These are phyloP conservation scores for Heptranchias perlo DNA, from an alignment of 2,113 vertebrate genomes.

Conservation along the genomic window DNA sequence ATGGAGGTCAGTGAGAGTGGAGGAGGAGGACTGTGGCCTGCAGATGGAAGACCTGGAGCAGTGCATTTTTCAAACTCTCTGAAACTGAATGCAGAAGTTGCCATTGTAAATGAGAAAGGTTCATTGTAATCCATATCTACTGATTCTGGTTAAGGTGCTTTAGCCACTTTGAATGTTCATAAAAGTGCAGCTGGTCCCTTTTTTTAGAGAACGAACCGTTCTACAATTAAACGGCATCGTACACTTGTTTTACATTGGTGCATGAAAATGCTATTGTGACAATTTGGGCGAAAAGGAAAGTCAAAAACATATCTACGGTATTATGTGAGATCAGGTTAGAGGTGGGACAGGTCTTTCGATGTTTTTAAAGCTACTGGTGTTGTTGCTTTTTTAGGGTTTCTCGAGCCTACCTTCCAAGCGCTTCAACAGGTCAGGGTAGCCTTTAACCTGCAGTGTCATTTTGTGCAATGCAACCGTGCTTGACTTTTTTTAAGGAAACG, in stretches of 20 bases:
- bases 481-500: not conserved
- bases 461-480: not conserved
- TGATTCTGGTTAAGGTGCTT: not conserved
- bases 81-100: not conserved
- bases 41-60: not conserved
- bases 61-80: not conserved
- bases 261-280: conserved; percentile 24
- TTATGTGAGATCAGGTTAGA: not conserved
- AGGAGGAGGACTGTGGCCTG: not conserved
- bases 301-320: not conserved
- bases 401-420: not conserved
- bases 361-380: not conserved
- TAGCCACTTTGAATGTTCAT: not conserved
- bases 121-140: not conserved
- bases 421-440: not conserved
- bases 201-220: not conserved
- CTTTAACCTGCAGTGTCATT: not conserved
- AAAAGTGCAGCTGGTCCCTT: not conserved
- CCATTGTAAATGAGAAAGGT: not conserved
- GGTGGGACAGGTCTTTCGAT: not conserved
- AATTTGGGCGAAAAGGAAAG: not conserved
- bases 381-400: not conserved
- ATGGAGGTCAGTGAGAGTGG: not conserved
- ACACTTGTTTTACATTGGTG: not conserved
- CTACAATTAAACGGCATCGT: not conserved